Conservation (phyloP, 2,888 invertebrate genomes). For the Phyllotreta cruciferae region DNA sequence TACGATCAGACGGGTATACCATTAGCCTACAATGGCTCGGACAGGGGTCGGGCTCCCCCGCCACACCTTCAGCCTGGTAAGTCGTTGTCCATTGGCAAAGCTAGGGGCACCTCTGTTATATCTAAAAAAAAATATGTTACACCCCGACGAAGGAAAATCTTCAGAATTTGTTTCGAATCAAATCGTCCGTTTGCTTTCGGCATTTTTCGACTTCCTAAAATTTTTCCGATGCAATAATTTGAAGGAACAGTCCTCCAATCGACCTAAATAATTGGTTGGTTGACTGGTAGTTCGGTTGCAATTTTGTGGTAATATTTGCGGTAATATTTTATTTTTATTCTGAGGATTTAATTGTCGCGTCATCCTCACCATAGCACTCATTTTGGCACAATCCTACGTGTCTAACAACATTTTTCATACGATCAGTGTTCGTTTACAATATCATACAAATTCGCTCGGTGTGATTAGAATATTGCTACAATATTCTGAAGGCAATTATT, state of each 20-base stretch:
- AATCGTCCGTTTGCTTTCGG: constrained; percentile 1
- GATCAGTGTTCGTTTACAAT: constrained; percentile 25
- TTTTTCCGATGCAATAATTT: constrained; percentile 11
- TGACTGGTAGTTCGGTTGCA: too few relatives aligned
- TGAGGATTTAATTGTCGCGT: constrained; percentile 44
- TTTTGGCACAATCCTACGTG: constrained; percentile 57
- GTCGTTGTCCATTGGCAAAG: constrained; percentile 49
- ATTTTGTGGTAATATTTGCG: too few relatives aligned
- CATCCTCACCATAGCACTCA: constrained; percentile 54
- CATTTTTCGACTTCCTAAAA: constrained; percentile 12
- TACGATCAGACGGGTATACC: constrained; percentile 65
- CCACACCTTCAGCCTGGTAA: constrained; percentile 62
- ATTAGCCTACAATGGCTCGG: constrained; percentile 59
- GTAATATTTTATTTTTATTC: constrained; percentile 28
- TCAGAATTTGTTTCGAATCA: constrained; percentile 28
- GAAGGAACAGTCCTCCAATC: not conserved
- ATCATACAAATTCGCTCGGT: constrained; percentile 4
- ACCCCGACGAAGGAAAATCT: constrained; percentile 28
- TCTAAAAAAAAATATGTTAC: constrained; percentile 22
- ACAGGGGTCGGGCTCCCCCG: constrained; percentile 58
- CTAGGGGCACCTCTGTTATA: constrained; percentile 43
- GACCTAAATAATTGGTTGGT: too few relatives aligned
- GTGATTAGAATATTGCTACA: too few relatives aligned
- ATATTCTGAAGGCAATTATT: too few relatives aligned
- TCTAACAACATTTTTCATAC: constrained; percentile 56